phyloP scores from a whole-genome alignment of 1,140 invertebrate species.

The Hylaeus anthracinus region DNA sequence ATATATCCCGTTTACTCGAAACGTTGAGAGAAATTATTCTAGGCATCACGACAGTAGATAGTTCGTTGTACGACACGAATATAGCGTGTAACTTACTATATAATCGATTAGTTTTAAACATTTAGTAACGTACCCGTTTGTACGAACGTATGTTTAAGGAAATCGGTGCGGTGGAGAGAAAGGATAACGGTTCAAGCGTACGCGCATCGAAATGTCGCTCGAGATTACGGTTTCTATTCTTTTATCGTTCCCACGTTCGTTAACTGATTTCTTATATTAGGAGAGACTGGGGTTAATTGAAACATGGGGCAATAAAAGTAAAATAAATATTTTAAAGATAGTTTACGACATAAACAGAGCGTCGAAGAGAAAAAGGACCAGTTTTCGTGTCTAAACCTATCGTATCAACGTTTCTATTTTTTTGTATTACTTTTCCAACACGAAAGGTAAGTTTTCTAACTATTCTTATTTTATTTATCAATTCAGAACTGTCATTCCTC shows the following conservation, averaged over 20 bases:
- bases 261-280: too few species aligned
- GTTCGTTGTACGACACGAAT: slow-evolving; percentile 57
- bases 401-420: too few species aligned
- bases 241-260: background rate
- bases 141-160: slow-evolving; percentile 54
- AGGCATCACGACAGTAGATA: slow-evolving; percentile 58
- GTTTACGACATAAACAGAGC: too few species aligned
- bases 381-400: too few species aligned
- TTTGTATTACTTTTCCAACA: too few species aligned
- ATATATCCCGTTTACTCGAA: slow-evolving; percentile 37
- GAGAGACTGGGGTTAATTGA: too few species aligned
- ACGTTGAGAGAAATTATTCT: slow-evolving; percentile 53
- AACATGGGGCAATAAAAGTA: too few species aligned
- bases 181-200: background rate
- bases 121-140: slow-evolving; percentile 58
- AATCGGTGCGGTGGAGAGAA: slow-evolving; percentile 3
- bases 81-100: slow-evolving; percentile 50
- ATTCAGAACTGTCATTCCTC: too few species aligned
- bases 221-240: background rate
- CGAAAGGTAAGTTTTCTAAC: too few species aligned
- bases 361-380: too few species aligned
- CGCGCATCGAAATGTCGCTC: slow-evolving; percentile 9
- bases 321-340: too few species aligned
- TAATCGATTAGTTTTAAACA: slow-evolving; percentile 52
- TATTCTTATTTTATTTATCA: too few species aligned